Conservation (phyloP, 2,888 invertebrate genomes). For the Dynastes grantii region DNA sequence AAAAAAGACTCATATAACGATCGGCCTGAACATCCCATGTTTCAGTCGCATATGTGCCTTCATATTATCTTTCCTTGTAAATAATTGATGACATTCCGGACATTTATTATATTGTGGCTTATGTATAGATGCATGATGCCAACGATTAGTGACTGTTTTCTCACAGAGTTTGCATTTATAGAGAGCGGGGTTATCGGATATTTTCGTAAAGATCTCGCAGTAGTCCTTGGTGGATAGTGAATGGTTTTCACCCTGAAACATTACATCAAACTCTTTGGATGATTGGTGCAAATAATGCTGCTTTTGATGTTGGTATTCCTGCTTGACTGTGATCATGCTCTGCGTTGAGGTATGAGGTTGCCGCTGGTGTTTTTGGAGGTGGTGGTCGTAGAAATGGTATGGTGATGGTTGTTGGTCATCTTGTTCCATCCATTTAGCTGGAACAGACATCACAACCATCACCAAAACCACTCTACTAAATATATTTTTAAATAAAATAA, state of each 20-base stretch:
- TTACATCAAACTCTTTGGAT: not conserved
- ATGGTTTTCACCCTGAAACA: not conserved
- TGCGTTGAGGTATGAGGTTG: not conserved
- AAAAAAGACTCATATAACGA: constrained; percentile 52
- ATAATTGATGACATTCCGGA: constrained; percentile 76
- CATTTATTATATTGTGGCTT: constrained; percentile 77
- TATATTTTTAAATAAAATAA: not conserved
- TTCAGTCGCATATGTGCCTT: constrained; percentile 79
- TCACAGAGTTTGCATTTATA: constrained; percentile 78
- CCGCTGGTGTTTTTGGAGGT: constrained; percentile 31
- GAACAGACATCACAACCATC: constrained; percentile 63
- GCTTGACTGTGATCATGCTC: not conserved
- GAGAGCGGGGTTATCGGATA: constrained; percentile 66
- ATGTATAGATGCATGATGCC: constrained; percentile 80
- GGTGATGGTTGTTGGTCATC: constrained; percentile 57
- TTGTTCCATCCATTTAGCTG: constrained; percentile 66
- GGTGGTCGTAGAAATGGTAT: constrained; percentile 54
- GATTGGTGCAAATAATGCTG: not conserved
- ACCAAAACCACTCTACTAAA: constrained; percentile 47
- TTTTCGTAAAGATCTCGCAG: constrained; percentile 64
- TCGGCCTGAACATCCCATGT: constrained; percentile 66
- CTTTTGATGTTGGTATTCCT: constrained; percentile 17
- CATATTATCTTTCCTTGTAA: constrained; percentile 79
- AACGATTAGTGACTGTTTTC: constrained; percentile 78
- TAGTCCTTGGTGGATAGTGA: constrained; percentile 57